phyloP scores from a whole-genome alignment of 2,797 vertebrate genomes.

The Aulostomus chinensis region DNA sequence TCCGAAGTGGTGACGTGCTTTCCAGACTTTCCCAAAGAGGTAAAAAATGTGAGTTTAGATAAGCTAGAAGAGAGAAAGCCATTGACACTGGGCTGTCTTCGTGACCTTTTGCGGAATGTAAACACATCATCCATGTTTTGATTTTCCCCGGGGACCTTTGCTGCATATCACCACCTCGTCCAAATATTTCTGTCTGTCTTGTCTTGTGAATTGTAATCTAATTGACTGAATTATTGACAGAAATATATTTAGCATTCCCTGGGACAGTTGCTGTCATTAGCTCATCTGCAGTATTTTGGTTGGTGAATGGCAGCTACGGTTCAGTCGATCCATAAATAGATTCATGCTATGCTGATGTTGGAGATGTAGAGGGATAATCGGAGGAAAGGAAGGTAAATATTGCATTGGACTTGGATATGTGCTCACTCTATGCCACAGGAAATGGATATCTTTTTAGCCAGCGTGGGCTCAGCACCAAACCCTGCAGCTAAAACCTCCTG shows the following conservation, averaged over 20 bases:
- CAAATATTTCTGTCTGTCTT: slow-evolving; percentile 2
- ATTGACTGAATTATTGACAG: background rate
- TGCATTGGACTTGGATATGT: slow-evolving; percentile 27
- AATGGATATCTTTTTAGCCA: slow-evolving; percentile 39
- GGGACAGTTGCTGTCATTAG: too few relatives aligned
- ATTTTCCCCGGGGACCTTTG: too few relatives aligned
- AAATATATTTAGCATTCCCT: too few relatives aligned
- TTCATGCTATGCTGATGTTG: background rate
- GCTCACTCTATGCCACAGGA: slow-evolving; percentile 41
- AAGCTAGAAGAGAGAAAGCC: too few relatives aligned
- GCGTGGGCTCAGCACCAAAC: slow-evolving; percentile 46
- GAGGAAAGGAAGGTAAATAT: slow-evolving; percentile 25
- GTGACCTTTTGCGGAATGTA: background rate
- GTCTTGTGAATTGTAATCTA: background rate
- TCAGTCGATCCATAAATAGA: background rate
- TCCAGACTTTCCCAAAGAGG: too few relatives aligned
- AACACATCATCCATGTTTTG: too few relatives aligned
- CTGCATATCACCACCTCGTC: too few relatives aligned
- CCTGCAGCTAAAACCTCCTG: slow-evolving; percentile 35
- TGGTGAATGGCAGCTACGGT: too few relatives aligned
- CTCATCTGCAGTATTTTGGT: too few relatives aligned
- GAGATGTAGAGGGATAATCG: background rate
- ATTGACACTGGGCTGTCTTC: background rate
- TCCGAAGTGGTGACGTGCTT: too few relatives aligned
- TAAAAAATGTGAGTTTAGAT: too few relatives aligned